Conservation (phyloP, 1,140 invertebrate genomes). For the Leptinotarsa undecemlineata region DNA sequence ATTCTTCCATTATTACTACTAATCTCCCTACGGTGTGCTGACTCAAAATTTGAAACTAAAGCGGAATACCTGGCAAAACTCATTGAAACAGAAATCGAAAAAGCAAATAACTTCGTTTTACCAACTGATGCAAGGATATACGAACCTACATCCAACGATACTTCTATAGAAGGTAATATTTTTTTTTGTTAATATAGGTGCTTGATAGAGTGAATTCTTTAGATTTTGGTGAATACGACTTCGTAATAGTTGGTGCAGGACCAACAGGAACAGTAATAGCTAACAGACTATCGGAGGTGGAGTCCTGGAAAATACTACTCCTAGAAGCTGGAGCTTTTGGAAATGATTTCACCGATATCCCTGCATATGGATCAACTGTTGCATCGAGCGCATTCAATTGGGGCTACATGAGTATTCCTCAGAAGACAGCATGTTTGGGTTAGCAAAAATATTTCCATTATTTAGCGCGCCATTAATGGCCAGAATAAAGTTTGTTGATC, state of each 20-base stretch:
- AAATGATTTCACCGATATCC: slow-evolving; percentile 65
- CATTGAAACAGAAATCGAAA: background rate
- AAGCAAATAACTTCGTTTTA: background rate
- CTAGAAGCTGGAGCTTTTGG: slow-evolving; percentile 76
- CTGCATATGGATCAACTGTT: slow-evolving; percentile 62
- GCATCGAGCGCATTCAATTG: slow-evolving; percentile 66
- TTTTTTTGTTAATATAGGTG: background rate
- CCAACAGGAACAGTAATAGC: slow-evolving; percentile 88
- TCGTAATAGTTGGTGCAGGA: slow-evolving; percentile 85
- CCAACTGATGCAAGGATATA: slow-evolving; percentile 11
- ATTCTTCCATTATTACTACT: background rate
- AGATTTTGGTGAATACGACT: slow-evolving; percentile 64
- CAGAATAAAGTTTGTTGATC: background rate
- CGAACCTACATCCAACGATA: background rate
- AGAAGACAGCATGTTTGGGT: slow-evolving; percentile 35
- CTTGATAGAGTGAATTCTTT: background rate
- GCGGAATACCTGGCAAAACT: background rate
- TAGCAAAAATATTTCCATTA: background rate
- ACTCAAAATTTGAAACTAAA: background rate
- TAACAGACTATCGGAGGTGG: slow-evolving; percentile 74
- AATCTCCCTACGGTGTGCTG: background rate
- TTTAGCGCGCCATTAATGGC: no score
- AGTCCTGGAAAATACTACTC: slow-evolving; percentile 77
- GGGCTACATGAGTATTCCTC: slow-evolving; percentile 65
- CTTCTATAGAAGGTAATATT: background rate